These are phyloP conservation scores for Enteromius afrohamiltoni DNA, from an alignment of 2,797 vertebrate species.

Conservation along the genomic window DNA sequence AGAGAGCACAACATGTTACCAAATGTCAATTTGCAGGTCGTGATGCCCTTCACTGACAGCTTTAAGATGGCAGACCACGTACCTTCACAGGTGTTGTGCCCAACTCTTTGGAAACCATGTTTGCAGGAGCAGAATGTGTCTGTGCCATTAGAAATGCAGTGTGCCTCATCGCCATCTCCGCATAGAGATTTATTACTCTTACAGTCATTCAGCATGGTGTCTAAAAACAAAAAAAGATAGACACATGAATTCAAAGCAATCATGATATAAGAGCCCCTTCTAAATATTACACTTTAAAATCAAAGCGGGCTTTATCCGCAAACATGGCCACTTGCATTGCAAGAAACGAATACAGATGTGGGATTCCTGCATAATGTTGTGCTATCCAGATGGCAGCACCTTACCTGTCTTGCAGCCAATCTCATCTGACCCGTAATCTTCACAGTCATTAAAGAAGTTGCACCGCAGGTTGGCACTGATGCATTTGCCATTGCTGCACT, in stretches of 20 bases:
- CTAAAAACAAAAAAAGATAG: slow-evolving; percentile 65
- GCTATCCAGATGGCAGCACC: neutral
- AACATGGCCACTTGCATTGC: no score
- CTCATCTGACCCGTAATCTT: slow-evolving; percentile 90
- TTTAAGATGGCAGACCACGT: slow-evolving; percentile 20
- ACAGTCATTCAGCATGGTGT: slow-evolving; percentile 87
- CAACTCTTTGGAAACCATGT: slow-evolving; percentile 88
- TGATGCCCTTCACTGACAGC: neutral
- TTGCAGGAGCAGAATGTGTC: slow-evolving; percentile 91
- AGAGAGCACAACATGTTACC: neutral
- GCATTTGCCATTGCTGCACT: slow-evolving; percentile 86
- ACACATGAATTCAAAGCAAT: neutral
- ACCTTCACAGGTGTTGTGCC: slow-evolving; percentile 90
- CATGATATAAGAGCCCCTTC: neutral
- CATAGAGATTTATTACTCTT: slow-evolving; percentile 86
- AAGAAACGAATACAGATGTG: neutral
- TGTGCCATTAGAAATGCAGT: slow-evolving; percentile 82
- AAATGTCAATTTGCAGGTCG: neutral
- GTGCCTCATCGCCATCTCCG: slow-evolving; percentile 89
- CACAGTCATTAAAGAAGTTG: slow-evolving; percentile 94
- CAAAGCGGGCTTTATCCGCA: neutral
- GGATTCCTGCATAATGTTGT: neutral
- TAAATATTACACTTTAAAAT: neutral
- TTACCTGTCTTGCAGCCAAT: slow-evolving; percentile 85
- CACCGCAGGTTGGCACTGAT: slow-evolving; percentile 87